Conservation (phyloP, 2,888 invertebrate genomes). For the Seira musarum region DNA sequence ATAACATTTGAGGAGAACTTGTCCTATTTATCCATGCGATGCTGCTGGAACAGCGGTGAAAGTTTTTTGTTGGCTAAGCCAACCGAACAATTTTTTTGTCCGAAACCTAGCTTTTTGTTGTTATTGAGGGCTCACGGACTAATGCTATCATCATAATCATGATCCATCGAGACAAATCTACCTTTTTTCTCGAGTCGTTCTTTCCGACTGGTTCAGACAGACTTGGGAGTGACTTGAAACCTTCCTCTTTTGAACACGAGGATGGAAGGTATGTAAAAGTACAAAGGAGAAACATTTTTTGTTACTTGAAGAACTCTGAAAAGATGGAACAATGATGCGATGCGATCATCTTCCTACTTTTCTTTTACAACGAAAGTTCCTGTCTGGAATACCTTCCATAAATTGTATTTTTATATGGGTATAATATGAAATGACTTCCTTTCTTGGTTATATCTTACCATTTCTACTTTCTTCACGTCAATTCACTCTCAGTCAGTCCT, state of each 20-base stretch:
- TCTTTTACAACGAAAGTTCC: too few relatives aligned
- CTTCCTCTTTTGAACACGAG: too few relatives aligned
- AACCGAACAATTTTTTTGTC: too few relatives aligned
- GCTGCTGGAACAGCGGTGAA: too few relatives aligned
- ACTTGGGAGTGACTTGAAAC: too few relatives aligned
- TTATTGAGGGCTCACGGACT: not conserved
- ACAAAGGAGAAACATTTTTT: too few relatives aligned
- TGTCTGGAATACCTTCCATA: too few relatives aligned
- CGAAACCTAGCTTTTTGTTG: not conserved
- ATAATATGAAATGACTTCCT: constrained; percentile 53
- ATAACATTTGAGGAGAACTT: not conserved
- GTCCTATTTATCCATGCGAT: constrained; percentile 32
- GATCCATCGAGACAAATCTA: constrained; percentile 58
- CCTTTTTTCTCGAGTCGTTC: constrained; percentile 49
- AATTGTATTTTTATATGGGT: constrained; percentile 39
- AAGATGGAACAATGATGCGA: not conserved
- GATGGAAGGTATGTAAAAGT: too few relatives aligned
- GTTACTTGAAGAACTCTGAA: too few relatives aligned
- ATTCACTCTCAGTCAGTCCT: constrained; percentile 7
- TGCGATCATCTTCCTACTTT: not conserved
- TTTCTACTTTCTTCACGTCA: not conserved
- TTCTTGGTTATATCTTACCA: not conserved
- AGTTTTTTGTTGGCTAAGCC: too few relatives aligned
- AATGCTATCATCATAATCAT: constrained; percentile 47
- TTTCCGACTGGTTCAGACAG: too few relatives aligned